These are phyloP conservation scores for Propithecus deckenii DNA, from an alignment of 2,797 vertebrate species.

Conservation along the genomic window DNA sequence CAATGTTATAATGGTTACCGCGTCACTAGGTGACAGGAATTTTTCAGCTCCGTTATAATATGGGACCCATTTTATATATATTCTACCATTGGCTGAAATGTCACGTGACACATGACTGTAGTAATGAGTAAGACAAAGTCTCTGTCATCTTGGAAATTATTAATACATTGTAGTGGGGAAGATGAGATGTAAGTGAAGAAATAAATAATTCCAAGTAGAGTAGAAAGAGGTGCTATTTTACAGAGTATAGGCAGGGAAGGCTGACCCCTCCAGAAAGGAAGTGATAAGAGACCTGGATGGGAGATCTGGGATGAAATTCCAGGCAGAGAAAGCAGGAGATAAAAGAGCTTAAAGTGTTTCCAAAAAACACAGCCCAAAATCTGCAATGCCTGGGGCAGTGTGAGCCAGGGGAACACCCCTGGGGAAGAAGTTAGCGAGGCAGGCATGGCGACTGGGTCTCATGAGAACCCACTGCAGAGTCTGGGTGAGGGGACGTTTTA, in stretches of 20 bases:
- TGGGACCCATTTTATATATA: no score
- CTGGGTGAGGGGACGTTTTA: no score
- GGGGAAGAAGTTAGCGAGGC: background rate
- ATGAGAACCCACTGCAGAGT: background rate
- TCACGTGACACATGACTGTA: no score
- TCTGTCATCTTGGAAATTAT: background rate
- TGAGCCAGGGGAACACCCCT: accelerated
- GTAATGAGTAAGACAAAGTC: background rate
- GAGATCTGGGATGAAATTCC: background rate
- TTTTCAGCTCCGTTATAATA: background rate
- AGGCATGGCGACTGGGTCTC: background rate
- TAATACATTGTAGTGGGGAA: background rate
- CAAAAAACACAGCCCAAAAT: background rate
- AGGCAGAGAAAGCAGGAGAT: background rate
- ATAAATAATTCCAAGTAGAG: background rate
- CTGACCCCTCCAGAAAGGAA: background rate
- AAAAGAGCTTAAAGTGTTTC: background rate
- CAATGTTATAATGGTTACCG: no score
- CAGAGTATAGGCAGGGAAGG: background rate
- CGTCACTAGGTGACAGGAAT: background rate
- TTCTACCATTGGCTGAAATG: background rate
- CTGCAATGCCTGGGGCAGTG: accelerated
- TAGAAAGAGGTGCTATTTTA: background rate
- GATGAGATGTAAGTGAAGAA: background rate
- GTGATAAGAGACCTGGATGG: background rate